These are phyloP conservation scores for Anthophora plumipes DNA, from an alignment of 2,888 invertebrate genomes.

Conservation along the genomic window DNA sequence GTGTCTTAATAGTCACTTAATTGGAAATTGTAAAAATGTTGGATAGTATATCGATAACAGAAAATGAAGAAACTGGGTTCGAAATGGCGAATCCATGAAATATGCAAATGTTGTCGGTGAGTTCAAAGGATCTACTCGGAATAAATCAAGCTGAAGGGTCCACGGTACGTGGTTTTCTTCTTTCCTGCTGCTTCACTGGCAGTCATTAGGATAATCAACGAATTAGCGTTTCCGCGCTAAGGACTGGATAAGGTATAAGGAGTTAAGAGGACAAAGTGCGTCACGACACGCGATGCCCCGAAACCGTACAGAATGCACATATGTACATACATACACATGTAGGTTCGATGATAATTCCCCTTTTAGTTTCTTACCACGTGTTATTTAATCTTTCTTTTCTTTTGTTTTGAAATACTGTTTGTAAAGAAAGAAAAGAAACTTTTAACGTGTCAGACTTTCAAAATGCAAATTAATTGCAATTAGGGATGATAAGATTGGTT, in stretches of 20 bases:
- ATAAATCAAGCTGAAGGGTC: slow-evolving; percentile 62
- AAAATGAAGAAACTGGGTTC: background rate
- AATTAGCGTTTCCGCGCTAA: slow-evolving; percentile 82
- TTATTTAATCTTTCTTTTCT: background rate
- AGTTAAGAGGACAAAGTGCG: slow-evolving; percentile 81
- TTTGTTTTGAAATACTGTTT: too few species aligned
- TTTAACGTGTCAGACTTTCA: too few species aligned
- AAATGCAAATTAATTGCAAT: too few species aligned
- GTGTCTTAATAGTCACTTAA: slow-evolving; percentile 15
- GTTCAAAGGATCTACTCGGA: slow-evolving; percentile 64
- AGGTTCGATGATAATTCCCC: slow-evolving; percentile 42
- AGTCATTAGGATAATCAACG: slow-evolving; percentile 82
- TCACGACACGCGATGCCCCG: slow-evolving; percentile 79
- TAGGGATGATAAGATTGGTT: too few species aligned
- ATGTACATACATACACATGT: slow-evolving; percentile 35
- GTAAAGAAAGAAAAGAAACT: too few species aligned
- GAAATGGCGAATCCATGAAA: slow-evolving; percentile 15
- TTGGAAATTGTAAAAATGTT: slow-evolving; percentile 13
- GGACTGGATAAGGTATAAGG: slow-evolving; percentile 80
- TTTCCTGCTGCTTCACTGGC: slow-evolving; percentile 72
- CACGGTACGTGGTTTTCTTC: slow-evolving; percentile 60
- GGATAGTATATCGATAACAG: slow-evolving; percentile 21
- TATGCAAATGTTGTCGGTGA: slow-evolving; percentile 57
- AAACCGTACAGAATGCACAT: slow-evolving; percentile 52
- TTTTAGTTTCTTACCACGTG: slow-evolving; percentile 48